Conservation (phyloP, 1,140 invertebrate genomes). For the Leptonema lineaticorne region DNA sequence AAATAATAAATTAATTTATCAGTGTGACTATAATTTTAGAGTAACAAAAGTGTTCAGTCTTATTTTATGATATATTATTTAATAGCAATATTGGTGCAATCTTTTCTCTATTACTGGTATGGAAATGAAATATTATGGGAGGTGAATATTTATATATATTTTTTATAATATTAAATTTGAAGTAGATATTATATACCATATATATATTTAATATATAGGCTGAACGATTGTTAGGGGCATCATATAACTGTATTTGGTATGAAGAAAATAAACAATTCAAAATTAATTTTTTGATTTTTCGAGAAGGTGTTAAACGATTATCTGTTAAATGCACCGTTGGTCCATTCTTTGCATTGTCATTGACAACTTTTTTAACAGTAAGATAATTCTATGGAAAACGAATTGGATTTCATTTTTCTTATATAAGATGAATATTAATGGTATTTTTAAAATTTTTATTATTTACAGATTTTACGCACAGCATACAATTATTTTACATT, state of each 20-base stretch:
- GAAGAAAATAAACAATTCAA: constrained; percentile 37
- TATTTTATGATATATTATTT: constrained; percentile 46
- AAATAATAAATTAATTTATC: background rate
- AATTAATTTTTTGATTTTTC: constrained; percentile 43
- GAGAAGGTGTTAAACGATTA: constrained; percentile 44
- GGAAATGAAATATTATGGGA: constrained; percentile 45
- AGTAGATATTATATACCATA: background rate
- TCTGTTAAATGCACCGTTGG: constrained; percentile 47
- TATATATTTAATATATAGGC: constrained; percentile 43
- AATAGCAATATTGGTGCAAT: constrained; percentile 43
- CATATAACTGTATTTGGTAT: constrained; percentile 45
- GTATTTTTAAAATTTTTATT: background rate
- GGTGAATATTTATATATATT: background rate
- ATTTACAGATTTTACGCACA: constrained; percentile 38
- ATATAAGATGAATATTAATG: background rate
- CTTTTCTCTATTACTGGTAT: constrained; percentile 48
- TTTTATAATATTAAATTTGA: background rate
- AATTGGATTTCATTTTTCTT: background rate
- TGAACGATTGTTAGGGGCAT: constrained; percentile 43
- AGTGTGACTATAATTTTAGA: constrained; percentile 41
- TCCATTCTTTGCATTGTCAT: constrained; percentile 49
- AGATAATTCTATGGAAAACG: background rate
- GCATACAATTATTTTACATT: constrained; percentile 42
- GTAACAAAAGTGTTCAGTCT: constrained; percentile 43
- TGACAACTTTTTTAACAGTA: constrained; percentile 48